A percentile compares a stretch with the other conserved stretches of the same genome.
Conservation (phyloP, 2,113 vertebrate genomes). For the Pleuronectes platessa region DNA sequence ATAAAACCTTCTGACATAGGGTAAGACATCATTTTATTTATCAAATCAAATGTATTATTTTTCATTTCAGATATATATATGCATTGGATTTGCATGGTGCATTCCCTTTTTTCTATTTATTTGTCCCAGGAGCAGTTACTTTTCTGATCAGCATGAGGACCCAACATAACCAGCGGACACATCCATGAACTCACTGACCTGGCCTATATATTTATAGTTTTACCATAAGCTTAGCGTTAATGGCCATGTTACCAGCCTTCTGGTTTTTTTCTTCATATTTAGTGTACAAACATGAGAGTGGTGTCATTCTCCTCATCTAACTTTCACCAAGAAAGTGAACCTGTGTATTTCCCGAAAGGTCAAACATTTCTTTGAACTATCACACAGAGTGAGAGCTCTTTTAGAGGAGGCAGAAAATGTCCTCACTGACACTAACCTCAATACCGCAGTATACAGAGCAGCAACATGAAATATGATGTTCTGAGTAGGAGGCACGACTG, state of each 20-base stretch:
- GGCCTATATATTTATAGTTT: too few species aligned
- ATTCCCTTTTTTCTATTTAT: too few species aligned
- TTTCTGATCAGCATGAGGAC: too few species aligned
- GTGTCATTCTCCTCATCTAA: not conserved
- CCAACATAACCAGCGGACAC: not conserved
- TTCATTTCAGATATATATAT: too few species aligned
- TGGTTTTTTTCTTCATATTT: not conserved
- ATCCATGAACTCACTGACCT: not conserved
- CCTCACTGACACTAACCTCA: not conserved
- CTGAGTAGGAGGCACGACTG: not conserved
- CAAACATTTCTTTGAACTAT: not conserved
- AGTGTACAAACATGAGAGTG: not conserved
- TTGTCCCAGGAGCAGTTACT: too few species aligned
- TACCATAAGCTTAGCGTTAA: not conserved
- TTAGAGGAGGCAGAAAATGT: not conserved
- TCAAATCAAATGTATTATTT: too few species aligned
- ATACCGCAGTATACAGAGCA: not conserved
- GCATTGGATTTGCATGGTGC: too few species aligned
- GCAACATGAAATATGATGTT: conserved; percentile 1
- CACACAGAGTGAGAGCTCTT: not conserved
- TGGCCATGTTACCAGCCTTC: not conserved
- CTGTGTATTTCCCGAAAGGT: not conserved
- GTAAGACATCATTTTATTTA: not conserved
- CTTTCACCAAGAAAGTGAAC: not conserved
- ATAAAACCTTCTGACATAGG: too few species aligned